phyloP scores from a whole-genome alignment of 2,797 vertebrate species.

The Hyperoplus immaculatus region DNA sequence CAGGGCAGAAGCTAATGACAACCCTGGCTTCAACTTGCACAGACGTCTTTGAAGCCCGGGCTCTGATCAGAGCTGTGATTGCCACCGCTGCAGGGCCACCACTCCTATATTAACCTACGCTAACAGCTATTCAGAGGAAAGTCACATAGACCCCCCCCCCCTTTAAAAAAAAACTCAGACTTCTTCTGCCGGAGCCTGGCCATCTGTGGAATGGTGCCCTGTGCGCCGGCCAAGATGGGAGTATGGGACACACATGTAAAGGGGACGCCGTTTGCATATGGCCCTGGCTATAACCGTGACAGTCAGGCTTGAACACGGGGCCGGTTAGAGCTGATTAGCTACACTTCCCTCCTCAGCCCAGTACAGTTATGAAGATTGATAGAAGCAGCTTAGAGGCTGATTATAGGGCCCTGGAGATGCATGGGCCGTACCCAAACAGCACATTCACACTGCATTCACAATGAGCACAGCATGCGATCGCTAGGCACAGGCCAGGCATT shows the following conservation, averaged over 20 bases:
- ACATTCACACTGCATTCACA: slow-evolving; percentile 78
- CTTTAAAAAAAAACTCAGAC: slow-evolving; percentile 56
- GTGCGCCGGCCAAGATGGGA: slow-evolving; percentile 47
- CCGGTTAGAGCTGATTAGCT: slow-evolving; percentile 83
- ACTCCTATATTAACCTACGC: slow-evolving; percentile 80
- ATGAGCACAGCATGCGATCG: slow-evolving; percentile 75
- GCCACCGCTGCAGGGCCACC: slow-evolving; percentile 78
- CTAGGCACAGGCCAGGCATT: slow-evolving; percentile 73
- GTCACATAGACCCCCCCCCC: slow-evolving; percentile 61
- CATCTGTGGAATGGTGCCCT: slow-evolving; percentile 68
- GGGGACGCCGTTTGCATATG: slow-evolving; percentile 74
- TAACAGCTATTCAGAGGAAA: slow-evolving; percentile 77
- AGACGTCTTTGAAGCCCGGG: slow-evolving; percentile 77
- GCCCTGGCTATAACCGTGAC: slow-evolving; percentile 70
- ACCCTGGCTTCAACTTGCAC: slow-evolving; percentile 78
- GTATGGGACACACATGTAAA: slow-evolving; percentile 50
- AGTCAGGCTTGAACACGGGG: slow-evolving; percentile 76
- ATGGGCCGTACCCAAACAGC: slow-evolving; percentile 81
- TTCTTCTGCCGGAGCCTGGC: slow-evolving; percentile 45
- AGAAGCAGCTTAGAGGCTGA: slow-evolving; percentile 83
- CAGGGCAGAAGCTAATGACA: slow-evolving; percentile 83
- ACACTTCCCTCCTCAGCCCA: slow-evolving; percentile 79
- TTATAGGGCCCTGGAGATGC: slow-evolving; percentile 82
- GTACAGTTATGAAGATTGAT: slow-evolving; percentile 86
- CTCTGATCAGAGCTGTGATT: slow-evolving; percentile 82